phyloP scores from a whole-genome alignment of 2,888 invertebrate species.

The Erebia ligea region DNA sequence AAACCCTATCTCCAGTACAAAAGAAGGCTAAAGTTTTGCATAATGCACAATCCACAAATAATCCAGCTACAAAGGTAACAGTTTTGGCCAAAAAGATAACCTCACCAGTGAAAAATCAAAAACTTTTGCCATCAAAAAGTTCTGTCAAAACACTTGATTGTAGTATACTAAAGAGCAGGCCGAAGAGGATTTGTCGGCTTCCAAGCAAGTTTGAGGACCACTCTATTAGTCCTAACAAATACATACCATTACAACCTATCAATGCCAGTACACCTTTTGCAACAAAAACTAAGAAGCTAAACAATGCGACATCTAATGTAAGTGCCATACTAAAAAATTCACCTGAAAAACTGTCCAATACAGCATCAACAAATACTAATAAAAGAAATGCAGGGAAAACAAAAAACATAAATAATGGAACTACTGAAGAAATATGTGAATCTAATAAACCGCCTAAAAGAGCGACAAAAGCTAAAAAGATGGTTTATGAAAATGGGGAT shows the following conservation, averaged over 20 bases:
- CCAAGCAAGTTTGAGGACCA: slow-evolving; percentile 70
- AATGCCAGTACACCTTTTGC: slow-evolving; percentile 67
- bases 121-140: slow-evolving; percentile 50
- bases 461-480: neutral
- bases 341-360: slow-evolving; percentile 11
- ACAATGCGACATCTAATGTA: slow-evolving; percentile 27
- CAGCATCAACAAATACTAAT: neutral
- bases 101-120: slow-evolving; percentile 22
- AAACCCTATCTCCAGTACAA: slow-evolving; percentile 3
- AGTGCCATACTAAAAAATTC: slow-evolving; percentile 24
- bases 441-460: neutral
- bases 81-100: slow-evolving; percentile 6
- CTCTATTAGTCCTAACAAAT: slow-evolving; percentile 65
- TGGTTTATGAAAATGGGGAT: neutral
- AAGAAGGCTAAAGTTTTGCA: neutral
- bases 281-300: slow-evolving; percentile 42
- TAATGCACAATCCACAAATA: neutral
- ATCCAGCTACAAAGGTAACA: neutral
- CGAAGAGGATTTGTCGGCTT: slow-evolving; percentile 63
- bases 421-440: neutral
- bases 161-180: slow-evolving; percentile 56
- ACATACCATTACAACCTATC: slow-evolving; percentile 60
- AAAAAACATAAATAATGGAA: neutral
- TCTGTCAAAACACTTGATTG: slow-evolving; percentile 49
- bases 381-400: neutral